Evolutionary conservation across 2,888 invertebrate genomes (phyloP), one percentile per base, ranked within the genome.

Genomic region (Cotesia congregata): DNA sequence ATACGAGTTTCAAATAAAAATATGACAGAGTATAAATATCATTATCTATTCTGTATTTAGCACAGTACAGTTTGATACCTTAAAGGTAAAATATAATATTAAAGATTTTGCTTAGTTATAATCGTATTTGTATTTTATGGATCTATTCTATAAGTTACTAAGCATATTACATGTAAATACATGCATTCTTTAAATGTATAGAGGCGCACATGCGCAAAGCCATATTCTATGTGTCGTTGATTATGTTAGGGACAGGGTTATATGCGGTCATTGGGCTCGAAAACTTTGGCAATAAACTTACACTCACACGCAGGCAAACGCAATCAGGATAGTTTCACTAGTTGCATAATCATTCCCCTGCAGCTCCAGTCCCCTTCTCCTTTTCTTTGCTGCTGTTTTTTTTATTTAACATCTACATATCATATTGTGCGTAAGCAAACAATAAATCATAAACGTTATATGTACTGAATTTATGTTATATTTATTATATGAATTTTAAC

Each of bases 251-350:
- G 77, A 82, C 85, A 87, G 88, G 89, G 88, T 89, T 87, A 89
- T 80, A 84, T 82, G 86, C 88, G 88, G 89, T 88, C 88, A 87
- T 88, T 88, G 89, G 88, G 85, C 88, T 88, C 88, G 83, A 89
- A 89, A 89, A 88, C 88, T 88, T 89, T 89, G 89, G 89, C 89
- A 89, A 88, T 89, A 88, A 89, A 89, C 88, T 88, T 88, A 88
- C 86, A 85, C 85, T 85, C 84, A 82, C 83, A 83, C 82, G 83
- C 83, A 80, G 81, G 83, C 83, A 83, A 85, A 84, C 83, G 85
- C 83, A 85, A 84, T 81, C 83, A 84, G 86, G 84, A 87, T 87
- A 87, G 88, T 88, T 88, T 88, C 88, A 86, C 87, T 83, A 83
- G 85, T 88, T 88, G 85, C 87, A 86, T 86, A 81, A 79, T 73